A percentile compares a stretch with the other conserved stretches of the same genome.
Conservation (phyloP, 2,888 invertebrate genomes). For the Drosophila histrio region DNA sequence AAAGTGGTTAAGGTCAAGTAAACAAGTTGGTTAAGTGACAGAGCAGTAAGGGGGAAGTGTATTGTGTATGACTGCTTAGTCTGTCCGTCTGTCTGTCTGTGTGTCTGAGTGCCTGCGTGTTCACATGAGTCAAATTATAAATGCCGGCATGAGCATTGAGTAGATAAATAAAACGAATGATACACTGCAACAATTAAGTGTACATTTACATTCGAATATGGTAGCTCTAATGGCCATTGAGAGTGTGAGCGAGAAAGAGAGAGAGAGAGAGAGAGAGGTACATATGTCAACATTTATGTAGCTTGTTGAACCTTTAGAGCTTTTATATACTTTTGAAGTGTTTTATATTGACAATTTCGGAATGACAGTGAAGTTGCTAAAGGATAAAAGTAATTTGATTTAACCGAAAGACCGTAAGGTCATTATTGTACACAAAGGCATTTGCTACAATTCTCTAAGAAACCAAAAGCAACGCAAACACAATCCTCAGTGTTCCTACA, state of each 20-base stretch:
- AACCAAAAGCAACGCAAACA: neutral
- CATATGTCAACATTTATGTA: too few species aligned
- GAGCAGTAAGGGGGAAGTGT: neutral
- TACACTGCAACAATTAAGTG: conserved; percentile 19
- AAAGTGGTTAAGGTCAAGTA: conserved; percentile 67
- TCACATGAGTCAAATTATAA: conserved; percentile 44
- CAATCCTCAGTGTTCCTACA: neutral
- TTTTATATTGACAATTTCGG: neutral
- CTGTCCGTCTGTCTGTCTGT: neutral
- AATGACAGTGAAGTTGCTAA: neutral
- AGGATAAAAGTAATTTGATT: neutral
- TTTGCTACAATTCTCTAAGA: too few species aligned
- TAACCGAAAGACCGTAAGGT: too few species aligned
- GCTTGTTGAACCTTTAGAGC: neutral
- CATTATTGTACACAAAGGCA: too few species aligned
- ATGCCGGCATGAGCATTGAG: conserved; percentile 21
- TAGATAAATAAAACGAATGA: conserved; percentile 21
- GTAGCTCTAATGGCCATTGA: neutral
- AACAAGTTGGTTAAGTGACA: conserved; percentile 30
- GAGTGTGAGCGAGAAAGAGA: neutral
- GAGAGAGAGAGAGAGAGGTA: neutral
- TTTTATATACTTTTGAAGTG: neutral
- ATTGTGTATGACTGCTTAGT: neutral
- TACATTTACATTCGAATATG: neutral
- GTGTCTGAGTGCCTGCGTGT: conserved; percentile 36